Conservation (phyloP, 2,113 vertebrate species). For the Brachyhypopomus occidentalis region DNA sequence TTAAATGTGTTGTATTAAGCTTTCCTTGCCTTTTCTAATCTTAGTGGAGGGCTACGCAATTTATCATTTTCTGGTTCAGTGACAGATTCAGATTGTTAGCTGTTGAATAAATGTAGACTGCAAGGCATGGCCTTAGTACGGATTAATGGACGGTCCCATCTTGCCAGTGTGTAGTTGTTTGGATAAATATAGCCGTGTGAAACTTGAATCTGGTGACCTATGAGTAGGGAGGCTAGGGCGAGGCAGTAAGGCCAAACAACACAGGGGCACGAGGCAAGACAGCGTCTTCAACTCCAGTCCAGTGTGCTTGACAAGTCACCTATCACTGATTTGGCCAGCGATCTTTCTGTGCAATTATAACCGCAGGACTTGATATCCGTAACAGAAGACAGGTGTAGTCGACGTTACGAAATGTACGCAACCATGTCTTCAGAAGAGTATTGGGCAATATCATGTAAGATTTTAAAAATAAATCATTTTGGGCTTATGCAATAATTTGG, state of each 20-base stretch:
- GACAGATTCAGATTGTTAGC: background rate
- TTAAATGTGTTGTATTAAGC: too few species aligned
- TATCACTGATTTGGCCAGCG: constrained; percentile 15
- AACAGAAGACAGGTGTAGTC: constrained; percentile 27
- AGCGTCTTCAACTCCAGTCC: background rate
- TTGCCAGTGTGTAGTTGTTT: constrained; percentile 52
- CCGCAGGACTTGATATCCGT: constrained; percentile 26
- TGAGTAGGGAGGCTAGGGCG: constrained; percentile 44
- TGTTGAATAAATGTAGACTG: background rate
- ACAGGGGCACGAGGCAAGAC: background rate
- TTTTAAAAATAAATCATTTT: background rate
- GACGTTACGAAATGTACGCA: background rate
- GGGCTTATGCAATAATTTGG: background rate
- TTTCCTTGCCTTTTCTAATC: too few species aligned
- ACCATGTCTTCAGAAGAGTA: background rate
- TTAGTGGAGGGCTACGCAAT: too few species aligned
- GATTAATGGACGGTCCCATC: constrained; percentile 38
- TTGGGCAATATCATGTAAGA: background rate
- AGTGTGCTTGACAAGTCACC: constrained; percentile 13
- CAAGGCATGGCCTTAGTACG: background rate
- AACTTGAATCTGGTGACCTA: constrained; percentile 67
- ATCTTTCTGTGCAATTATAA: constrained; percentile 38
- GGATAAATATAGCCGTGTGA: constrained; percentile 70
- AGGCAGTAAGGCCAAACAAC: constrained; percentile 33
- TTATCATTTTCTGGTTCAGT: too few species aligned